phyloP scores from a whole-genome alignment of 1,140 invertebrate species.

The Ectropis grisescens region DNA sequence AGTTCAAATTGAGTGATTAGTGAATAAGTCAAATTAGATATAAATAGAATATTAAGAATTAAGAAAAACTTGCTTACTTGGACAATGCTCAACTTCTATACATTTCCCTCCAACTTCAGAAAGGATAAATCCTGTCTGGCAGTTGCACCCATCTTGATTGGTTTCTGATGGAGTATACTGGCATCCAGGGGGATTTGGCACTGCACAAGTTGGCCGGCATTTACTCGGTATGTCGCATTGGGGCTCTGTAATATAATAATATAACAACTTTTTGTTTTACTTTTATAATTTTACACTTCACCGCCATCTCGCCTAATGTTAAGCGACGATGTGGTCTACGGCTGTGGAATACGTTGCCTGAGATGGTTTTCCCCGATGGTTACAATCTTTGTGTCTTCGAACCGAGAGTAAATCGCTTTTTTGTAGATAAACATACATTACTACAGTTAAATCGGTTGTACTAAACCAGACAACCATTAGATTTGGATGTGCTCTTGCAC shows the following conservation, averaged over 20 bases:
- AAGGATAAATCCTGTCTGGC: constrained; percentile 15
- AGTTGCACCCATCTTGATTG: constrained; percentile 12
- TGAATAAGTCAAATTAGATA: too few species aligned
- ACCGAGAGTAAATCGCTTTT: too few species aligned
- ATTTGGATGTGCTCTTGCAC: neutral
- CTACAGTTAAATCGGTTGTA: neutral
- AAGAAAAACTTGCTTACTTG: constrained; percentile 20
- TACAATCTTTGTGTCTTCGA: too few species aligned
- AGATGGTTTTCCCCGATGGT: too few species aligned
- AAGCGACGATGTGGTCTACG: too few species aligned
- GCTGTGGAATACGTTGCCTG: too few species aligned
- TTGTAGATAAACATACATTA: neutral
- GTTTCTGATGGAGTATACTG: constrained; percentile 1
- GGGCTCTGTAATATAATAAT: too few species aligned
- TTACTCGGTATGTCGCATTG: too few species aligned
- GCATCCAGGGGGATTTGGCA: constrained; percentile 16
- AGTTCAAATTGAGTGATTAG: too few species aligned
- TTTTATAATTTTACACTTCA: neutral
- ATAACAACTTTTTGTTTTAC: neutral
- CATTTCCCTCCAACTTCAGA: constrained; percentile 16
- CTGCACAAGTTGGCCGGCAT: constrained; percentile 11
- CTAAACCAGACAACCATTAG: neutral
- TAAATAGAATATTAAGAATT: too few species aligned
- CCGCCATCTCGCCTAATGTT: too few species aligned
- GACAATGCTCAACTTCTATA: constrained; percentile 19